These are phyloP conservation scores for Agrilus planipennis DNA, from an alignment of 1,140 invertebrate species.

Conservation along the genomic window DNA sequence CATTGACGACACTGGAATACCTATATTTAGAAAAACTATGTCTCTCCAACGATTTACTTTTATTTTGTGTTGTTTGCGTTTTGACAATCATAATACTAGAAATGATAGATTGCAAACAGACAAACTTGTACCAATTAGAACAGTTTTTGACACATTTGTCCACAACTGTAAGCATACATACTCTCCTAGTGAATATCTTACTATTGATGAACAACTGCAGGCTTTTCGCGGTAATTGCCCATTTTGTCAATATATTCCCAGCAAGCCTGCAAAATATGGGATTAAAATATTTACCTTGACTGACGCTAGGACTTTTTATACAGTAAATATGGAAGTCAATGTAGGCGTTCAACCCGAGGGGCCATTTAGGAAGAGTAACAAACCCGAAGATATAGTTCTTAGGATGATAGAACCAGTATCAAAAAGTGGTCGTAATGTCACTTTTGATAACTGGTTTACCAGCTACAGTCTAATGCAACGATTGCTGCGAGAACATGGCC, in stretches of 20 bases:
- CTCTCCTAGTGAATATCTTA: conserved; percentile 18
- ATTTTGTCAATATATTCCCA: conserved; percentile 34
- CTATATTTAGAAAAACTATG: conserved; percentile 8
- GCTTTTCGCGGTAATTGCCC: conserved; percentile 30
- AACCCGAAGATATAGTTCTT: background rate
- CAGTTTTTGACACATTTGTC: background rate
- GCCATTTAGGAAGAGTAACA: conserved; percentile 14
- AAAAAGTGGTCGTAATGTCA: conserved; percentile 10
- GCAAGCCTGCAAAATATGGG: conserved; percentile 30
- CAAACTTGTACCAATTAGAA: conserved; percentile 4
- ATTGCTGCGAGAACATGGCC: conserved; percentile 8
- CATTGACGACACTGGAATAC: conserved; percentile 6
- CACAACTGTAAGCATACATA: conserved; percentile 1
- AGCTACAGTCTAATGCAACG: conserved; percentile 1
- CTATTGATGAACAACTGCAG: conserved; percentile 33
- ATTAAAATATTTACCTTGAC: conserved; percentile 28
- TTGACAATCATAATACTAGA: conserved; percentile 5
- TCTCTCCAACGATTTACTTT: conserved; percentile 33
- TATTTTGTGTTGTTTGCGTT: conserved; percentile 3
- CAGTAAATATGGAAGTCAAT: conserved; percentile 28
- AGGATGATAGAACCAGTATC: background rate
- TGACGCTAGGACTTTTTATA: conserved; percentile 27
- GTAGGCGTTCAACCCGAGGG: conserved; percentile 25
- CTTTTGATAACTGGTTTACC: conserved; percentile 15
- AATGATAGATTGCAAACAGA: conserved; percentile 1